These are phyloP conservation scores for Acrocephalus kingi DNA, from an alignment of 2,113 vertebrate genomes.

Conservation along the genomic window DNA sequence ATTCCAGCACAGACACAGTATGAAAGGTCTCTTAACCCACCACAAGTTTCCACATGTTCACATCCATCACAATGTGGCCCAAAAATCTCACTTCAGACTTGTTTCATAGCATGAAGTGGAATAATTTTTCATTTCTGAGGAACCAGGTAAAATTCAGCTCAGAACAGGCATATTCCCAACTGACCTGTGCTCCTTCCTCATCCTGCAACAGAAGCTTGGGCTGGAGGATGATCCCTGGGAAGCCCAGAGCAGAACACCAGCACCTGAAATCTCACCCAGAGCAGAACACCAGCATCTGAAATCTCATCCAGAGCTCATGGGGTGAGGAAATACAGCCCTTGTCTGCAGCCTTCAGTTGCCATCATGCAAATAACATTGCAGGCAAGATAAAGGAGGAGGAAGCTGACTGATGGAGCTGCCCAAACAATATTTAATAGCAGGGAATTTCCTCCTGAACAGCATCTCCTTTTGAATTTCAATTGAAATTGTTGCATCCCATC, in stretches of 20 bases:
- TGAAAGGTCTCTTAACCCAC: neutral
- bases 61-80: neutral
- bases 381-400: neutral
- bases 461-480: neutral
- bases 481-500: neutral
- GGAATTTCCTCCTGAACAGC: neutral
- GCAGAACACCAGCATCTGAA: neutral
- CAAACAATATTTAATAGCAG: neutral
- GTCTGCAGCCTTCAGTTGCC: neutral
- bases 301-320: neutral
- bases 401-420: neutral
- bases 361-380: neutral
- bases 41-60: neutral
- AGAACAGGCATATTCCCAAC: neutral
- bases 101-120: neutral
- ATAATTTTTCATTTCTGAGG: neutral
- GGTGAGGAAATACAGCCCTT: neutral
- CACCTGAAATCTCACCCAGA: neutral
- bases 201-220: neutral
- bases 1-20: neutral
- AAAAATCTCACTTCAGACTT: neutral
- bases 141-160: neutral
- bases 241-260: neutral
- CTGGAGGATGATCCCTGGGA: neutral
- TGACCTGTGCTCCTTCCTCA: neutral